These are phyloP conservation scores for Sarcoramphus papa DNA, from an alignment of 2,797 vertebrate species.

Conservation along the genomic window DNA sequence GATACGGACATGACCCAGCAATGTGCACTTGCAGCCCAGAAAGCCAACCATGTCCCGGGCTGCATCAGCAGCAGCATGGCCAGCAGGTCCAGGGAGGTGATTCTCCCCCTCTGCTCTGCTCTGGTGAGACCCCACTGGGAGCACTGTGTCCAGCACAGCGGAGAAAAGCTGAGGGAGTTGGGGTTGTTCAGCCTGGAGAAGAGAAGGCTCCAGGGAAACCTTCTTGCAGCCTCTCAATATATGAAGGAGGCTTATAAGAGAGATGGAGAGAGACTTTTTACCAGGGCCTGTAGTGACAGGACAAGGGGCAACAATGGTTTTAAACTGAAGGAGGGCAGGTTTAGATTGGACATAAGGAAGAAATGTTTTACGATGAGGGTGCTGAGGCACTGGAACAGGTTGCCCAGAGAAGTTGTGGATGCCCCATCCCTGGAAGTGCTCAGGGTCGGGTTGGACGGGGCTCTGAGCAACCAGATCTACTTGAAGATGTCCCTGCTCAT, in stretches of 20 bases:
- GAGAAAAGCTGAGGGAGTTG: background rate
- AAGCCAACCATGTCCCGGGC: background rate
- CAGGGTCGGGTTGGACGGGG: background rate
- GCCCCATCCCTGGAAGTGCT: background rate
- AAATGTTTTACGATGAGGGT: background rate
- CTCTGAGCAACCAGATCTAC: background rate
- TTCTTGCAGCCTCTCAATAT: background rate
- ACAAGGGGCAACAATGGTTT: background rate
- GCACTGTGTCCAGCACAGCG: background rate
- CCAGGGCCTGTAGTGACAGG: too few relatives aligned
- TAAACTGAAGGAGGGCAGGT: background rate
- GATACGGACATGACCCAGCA: accelerated
- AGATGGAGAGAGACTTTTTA: background rate
- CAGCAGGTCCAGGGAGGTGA: background rate
- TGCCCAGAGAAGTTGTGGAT: too few relatives aligned
- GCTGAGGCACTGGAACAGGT: too few relatives aligned
- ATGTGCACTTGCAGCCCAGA: background rate
- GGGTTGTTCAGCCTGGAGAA: background rate
- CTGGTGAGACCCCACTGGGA: background rate
- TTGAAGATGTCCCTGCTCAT: background rate
- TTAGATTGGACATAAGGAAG: too few relatives aligned
- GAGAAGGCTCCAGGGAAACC: background rate
- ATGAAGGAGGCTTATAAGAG: too few relatives aligned
- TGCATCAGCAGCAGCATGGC: background rate
- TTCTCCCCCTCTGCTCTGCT: background rate